Conservation (phyloP, 2,888 invertebrate species). For the Pardosa pseudoannulata region DNA sequence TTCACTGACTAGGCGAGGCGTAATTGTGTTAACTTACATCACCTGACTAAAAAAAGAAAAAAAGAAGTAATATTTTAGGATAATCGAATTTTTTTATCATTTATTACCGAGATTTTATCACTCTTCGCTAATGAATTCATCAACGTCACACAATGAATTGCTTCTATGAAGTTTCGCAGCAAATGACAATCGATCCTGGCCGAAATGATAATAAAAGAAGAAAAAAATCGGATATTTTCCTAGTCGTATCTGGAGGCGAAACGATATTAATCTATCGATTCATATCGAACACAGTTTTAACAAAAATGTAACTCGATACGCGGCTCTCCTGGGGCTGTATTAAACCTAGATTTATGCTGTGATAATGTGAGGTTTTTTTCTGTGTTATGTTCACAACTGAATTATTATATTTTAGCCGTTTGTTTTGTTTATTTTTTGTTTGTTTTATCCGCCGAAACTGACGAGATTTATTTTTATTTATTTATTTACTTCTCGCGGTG, state of each 20-base stretch:
- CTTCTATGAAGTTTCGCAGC: not conserved
- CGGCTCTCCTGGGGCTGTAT: not conserved
- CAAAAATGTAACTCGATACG: not conserved
- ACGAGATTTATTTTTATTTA: not conserved
- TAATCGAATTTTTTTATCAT: too few relatives aligned
- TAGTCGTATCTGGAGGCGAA: not conserved
- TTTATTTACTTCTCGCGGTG: too few relatives aligned
- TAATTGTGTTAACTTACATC: too few relatives aligned
- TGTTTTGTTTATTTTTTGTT: not conserved
- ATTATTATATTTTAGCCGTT: not conserved
- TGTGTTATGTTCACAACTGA: not conserved
- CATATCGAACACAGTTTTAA: not conserved
- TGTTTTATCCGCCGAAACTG: not conserved
- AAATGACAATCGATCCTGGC: not conserved
- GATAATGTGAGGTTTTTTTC: not conserved
- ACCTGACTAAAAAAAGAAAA: too few relatives aligned
- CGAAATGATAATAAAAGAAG: too few relatives aligned
- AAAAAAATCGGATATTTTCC: not conserved
- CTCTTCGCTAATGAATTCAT: not conserved
- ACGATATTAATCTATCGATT: not conserved
- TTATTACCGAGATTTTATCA: too few relatives aligned
- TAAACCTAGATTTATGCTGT: constrained; percentile 1
- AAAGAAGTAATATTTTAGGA: too few relatives aligned
- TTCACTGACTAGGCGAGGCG: too few relatives aligned
- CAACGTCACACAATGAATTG: not conserved